Evolutionary conservation across 2,888 invertebrate genomes (phyloP).

Genomic region (Notodonta ziczac): DNA sequence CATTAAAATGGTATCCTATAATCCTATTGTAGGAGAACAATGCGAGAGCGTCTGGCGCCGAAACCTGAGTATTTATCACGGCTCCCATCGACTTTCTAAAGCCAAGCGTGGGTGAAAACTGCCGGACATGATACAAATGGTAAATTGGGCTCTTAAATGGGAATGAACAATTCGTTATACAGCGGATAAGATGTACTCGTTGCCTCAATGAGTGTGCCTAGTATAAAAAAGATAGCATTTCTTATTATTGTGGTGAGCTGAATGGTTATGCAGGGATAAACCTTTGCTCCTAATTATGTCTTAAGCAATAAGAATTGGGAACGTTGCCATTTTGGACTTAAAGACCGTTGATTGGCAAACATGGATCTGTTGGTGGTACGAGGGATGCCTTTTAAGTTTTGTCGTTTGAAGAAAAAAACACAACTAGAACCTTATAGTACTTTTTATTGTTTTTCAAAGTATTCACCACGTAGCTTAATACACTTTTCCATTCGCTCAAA

Average conservation of each 20-base stretch:
- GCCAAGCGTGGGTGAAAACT: constrained; percentile 56
- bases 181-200: constrained; percentile 23
- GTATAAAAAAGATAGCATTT: not conserved
- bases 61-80: constrained; percentile 53
- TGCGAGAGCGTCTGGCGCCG: constrained; percentile 40
- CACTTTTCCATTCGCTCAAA: too few species aligned
- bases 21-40: constrained; percentile 65
- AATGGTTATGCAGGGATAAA: not conserved
- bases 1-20: constrained; percentile 46
- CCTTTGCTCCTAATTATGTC: too few species aligned
- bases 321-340: too few species aligned
- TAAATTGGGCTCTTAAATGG: constrained; percentile 44
- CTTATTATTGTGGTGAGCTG: not conserved
- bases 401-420: too few species aligned
- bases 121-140: constrained; percentile 46
- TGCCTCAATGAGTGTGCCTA: constrained; percentile 18
- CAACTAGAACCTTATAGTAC: too few species aligned
- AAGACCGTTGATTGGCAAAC: too few species aligned
- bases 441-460: too few species aligned
- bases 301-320: too few species aligned
- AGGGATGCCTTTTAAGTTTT: too few species aligned
- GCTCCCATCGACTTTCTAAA: constrained; percentile 61
- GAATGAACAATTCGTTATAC: constrained; percentile 35
- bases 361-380: too few species aligned
- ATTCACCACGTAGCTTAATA: too few species aligned